phyloP scores from a whole-genome alignment of 2,888 invertebrate genomes.

The Diarsia mendica region DNA sequence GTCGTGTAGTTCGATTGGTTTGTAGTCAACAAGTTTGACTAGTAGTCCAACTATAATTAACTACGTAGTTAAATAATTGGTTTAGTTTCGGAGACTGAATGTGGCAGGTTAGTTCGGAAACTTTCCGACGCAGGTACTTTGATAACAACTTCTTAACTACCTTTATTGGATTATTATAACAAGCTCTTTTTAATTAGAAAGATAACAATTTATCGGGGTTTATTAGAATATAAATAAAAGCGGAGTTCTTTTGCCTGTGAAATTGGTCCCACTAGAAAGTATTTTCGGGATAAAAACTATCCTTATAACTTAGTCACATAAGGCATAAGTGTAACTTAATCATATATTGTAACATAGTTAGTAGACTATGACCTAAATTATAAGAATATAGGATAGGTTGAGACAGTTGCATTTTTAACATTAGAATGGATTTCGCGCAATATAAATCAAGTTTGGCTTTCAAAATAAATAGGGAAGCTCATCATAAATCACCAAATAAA shows the following conservation, averaged over 20 bases:
- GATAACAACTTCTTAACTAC: constrained; percentile 11
- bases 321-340: too few relatives aligned
- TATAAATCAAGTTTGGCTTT: not conserved
- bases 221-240: not conserved
- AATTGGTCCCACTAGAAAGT: not conserved
- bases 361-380: too few relatives aligned
- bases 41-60: constrained; percentile 6
- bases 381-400: too few relatives aligned
- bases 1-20: constrained; percentile 19
- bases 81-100: constrained; percentile 29
- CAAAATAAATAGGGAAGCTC: not conserved
- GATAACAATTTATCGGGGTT: not conserved
- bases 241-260: not conserved
- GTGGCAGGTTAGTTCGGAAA: constrained; percentile 30
- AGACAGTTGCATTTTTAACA: not conserved
- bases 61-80: constrained; percentile 27
- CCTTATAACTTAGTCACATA: too few relatives aligned
- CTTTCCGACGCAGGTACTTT: not conserved
- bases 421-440: not conserved
- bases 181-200: not conserved
- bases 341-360: too few relatives aligned
- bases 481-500: constrained; percentile 28
- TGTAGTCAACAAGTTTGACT: constrained; percentile 17
- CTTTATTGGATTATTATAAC: constrained; percentile 15
- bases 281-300: not conserved